phyloP scores from a whole-genome alignment of 2,797 vertebrate species.

The Dendrocincla fuliginosa region DNA sequence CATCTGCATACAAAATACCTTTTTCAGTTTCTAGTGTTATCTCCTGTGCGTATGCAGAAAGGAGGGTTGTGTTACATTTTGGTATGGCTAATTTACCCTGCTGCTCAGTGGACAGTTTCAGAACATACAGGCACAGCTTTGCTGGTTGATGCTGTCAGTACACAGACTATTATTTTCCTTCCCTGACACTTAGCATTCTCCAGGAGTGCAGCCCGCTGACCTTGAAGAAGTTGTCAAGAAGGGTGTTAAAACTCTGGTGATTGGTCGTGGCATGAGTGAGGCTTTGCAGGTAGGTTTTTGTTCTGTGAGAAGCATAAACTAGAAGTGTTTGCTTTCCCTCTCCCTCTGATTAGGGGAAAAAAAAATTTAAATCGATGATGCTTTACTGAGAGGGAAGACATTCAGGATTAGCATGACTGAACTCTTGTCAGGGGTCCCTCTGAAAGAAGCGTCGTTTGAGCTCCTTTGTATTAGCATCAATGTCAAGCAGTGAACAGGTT shows the following conservation, averaged over 20 bases:
- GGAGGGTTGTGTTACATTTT: neutral
- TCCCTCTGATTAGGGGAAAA: neutral
- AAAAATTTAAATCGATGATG: neutral
- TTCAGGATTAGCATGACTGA: neutral
- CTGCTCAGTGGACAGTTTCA: neutral
- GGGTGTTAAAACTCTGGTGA: conserved; percentile 86
- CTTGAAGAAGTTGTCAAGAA: conserved; percentile 90
- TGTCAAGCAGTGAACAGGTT: neutral
- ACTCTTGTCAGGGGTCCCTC: neutral
- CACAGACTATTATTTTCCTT: neutral
- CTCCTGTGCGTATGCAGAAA: neutral
- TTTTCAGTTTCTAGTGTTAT: neutral
- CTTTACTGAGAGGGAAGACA: neutral
- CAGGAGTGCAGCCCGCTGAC: conserved; percentile 93
- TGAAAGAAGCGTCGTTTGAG: neutral
- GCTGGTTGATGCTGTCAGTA: neutral
- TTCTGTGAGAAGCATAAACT: neutral
- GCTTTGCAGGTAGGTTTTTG: conserved; percentile 86
- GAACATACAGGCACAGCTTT: neutral
- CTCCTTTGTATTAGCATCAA: neutral
- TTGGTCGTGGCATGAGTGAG: conserved; percentile 93
- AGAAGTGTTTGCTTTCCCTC: neutral
- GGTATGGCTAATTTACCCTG: neutral
- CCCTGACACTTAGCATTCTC: conserved; percentile 81
- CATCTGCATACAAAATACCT: neutral